Base-by-base conservation (phyloP, 2,888 invertebrate species). In the Tanypteryx hageni region DNA sequence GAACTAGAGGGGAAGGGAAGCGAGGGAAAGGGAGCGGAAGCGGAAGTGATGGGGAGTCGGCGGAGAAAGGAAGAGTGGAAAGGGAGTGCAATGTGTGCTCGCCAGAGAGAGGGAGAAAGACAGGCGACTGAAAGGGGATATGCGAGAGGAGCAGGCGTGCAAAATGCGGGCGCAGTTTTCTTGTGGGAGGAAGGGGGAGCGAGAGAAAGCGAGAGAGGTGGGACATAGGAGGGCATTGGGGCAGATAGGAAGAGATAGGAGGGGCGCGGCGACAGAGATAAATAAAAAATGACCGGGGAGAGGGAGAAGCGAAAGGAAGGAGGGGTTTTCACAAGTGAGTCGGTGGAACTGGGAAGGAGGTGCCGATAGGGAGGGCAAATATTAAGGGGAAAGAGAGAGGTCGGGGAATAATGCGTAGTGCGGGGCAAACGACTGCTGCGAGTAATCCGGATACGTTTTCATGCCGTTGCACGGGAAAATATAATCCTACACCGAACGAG, bases 211-310 rank as follows among this genome's bases (percentile, higher is more conserved):
- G 64, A 44, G 44, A 44, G 44, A 44, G 13, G 64, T 18, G 64
- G 64, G 11, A 16, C 64, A n/a, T 64, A 18, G 64, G 64, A 16
- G 64, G 64, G 64, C 64, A 64, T n/a, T 64, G 64, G 64, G n/a
- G 64, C 64, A 64, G 64, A 64, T 64, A 64, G 64, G 64, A 64
- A 64, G 64, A 64, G 64, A 64, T 64, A 64, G 18, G 64, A 64
- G 64, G 64, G 64, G n/a, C 64, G 64, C 18, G 64, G 64, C 64
- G 64, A 64, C 8, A 11, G 18, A 16, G 9, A n/a, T 64, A n/a
- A 64, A 64, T 64, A 64, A 64, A 64, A 18, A 64, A 64, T 18
- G n/a, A 64, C n/a, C 16, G n/a, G n/a, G n/a, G 18, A 7, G 64
- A 64, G 64, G 64, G 64, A 64, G n/a, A 11, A 11, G 64, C 0